A percentile compares a stretch with the other conserved stretches of the same genome.
Evolutionary conservation across 2,888 invertebrate genomes (phyloP).

Genomic region (Idaea dimidiata): DNA sequence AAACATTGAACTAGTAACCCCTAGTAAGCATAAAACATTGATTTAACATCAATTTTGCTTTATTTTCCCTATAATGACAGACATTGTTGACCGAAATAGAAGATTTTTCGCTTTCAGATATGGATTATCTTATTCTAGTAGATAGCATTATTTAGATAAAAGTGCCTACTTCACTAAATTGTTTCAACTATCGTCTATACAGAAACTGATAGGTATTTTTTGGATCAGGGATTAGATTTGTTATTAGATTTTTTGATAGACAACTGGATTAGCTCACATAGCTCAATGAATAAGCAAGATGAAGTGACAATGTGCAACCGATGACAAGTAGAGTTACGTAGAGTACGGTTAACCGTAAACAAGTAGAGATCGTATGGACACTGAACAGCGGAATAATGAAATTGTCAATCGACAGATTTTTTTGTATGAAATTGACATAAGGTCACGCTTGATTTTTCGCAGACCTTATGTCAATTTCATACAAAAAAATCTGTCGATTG

Average conservation of each 20-base stretch:
- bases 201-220: slow-evolving; percentile 3
- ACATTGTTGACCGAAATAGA: not conserved
- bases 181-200: not conserved
- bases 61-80: not conserved
- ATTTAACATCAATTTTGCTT: not conserved
- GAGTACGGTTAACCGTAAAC: too few species aligned
- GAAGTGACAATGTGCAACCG: too few species aligned
- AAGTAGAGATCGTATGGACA: too few species aligned
- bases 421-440: too few species aligned
- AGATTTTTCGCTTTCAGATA: not conserved
- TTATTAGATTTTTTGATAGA: not conserved
- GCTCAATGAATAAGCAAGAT: too few species aligned
- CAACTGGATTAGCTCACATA: too few species aligned
- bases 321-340: too few species aligned
- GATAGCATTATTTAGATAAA: slow-evolving; percentile 2
- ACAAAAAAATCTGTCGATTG: too few species aligned
- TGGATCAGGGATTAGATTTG: not conserved
- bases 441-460: too few species aligned
- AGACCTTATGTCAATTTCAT: too few species aligned
- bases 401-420: too few species aligned
- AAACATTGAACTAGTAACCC: not conserved
- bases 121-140: not conserved
- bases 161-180: not conserved
- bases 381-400: too few species aligned
- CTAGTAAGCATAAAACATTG: not conserved